Evolutionary conservation across 2,888 invertebrate genomes (phyloP), one percentile per base, ranked within the genome.

Genomic region (Scelioninae gen. 1): DNA sequence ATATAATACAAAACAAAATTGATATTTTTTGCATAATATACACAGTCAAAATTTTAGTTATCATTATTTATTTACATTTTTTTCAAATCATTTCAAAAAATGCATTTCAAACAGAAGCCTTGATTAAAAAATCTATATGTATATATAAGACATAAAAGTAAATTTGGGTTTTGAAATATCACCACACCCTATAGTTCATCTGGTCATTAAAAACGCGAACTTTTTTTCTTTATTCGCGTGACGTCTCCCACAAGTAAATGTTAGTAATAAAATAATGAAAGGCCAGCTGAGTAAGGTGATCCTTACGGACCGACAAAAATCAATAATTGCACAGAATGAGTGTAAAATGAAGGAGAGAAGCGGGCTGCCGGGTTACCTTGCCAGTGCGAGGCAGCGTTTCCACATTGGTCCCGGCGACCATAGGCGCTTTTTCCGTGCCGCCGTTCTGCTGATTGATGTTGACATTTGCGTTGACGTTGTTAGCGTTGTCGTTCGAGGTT

Each of bases 331-430:
- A 53, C 13, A 32, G 32, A 53, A 53, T 32, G 49, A 29, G 49
- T 51, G 49, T 10, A 51, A 51, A 23, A 29, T 51, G 49, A 53
- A 32, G 7, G 53, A 53, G 32, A 45, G 40, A 47, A 65, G 65
- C 15, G 49, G 32, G 55, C 38, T 9, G 40, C 63, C 11, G 9
- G 62, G 16, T 75, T 72, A 79, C 79, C 79, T 94, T 94, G 85
- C 93, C 94, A 80, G 93, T 92, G 84, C 94, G 93, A 45, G 94
- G 94, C 84, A 94, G 90, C 43, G 94, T 94, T 91, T 94, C 94
- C 92, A 94, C 94, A 89, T 94, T 94, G 83, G 93, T 94, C 84
- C 94, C 94, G 49, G 94, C 94, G 85, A 94, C 94, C 75, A 94
- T 94, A 80, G 94, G 94, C 77, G 94, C 94, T 89, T 94, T 94